Conservation (phyloP, 2,797 vertebrate species). For the Pteropus rufus region DNA sequence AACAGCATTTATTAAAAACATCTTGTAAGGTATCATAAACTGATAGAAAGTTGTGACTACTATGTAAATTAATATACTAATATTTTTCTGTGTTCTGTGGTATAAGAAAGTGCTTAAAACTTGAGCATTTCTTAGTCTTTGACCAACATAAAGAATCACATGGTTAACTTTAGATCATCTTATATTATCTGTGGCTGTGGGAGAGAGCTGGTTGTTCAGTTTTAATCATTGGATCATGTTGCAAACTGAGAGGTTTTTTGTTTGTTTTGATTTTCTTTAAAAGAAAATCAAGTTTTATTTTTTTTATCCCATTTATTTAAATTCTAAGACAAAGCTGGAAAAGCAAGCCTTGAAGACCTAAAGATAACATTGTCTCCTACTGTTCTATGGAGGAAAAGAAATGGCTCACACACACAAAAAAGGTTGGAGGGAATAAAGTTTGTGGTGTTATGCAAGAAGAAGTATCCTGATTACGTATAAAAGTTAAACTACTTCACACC, state of each 20-base stretch:
- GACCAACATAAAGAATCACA: neutral
- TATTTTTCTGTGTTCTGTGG: neutral
- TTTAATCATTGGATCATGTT: neutral
- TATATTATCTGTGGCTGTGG: neutral
- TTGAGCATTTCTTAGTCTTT: neutral
- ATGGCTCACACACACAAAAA: neutral
- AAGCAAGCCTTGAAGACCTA: neutral
- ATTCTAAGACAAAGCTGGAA: constrained; percentile 32
- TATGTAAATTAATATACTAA: neutral
- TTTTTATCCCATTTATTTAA: neutral
- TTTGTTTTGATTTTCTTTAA: neutral
- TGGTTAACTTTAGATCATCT: neutral
- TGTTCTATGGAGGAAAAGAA: neutral
- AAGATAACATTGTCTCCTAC: neutral
- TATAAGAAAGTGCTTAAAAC: neutral
- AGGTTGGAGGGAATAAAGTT: neutral
- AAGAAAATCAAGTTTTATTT: neutral
- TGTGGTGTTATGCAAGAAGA: neutral
- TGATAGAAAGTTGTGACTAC: neutral
- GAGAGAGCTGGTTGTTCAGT: neutral
- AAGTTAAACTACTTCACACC: neutral
- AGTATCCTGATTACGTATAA: neutral
- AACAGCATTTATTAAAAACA: neutral
- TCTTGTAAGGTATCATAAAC: neutral
- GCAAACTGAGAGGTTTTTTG: neutral